Percentiles rank a stretch among this genome's conserved stretches.
phyloP scores from a whole-genome alignment of 1,140 invertebrate species.

The Drosophila pruinosa region DNA sequence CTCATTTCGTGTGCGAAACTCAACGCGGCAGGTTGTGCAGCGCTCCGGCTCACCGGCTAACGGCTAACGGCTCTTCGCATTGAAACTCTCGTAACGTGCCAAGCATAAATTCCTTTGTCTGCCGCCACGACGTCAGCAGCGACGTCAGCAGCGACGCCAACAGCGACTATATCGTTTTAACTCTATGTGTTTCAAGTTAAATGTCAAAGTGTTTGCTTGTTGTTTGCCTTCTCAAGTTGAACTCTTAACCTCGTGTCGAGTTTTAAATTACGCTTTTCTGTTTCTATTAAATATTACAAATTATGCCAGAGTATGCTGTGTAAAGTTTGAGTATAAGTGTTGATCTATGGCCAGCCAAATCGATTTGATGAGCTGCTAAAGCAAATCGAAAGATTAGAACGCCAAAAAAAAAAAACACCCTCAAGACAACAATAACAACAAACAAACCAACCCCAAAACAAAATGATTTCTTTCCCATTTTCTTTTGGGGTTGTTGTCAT shows the following conservation, averaged over 20 bases:
- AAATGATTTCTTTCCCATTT: background rate
- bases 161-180: constrained; percentile 5
- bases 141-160: background rate
- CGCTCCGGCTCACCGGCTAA: constrained; percentile 32
- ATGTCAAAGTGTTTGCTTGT: constrained; percentile 44
- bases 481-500: constrained; percentile 13
- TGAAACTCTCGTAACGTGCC: constrained; percentile 2
- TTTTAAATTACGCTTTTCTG: background rate
- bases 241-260: constrained; percentile 31
- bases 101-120: constrained; percentile 7
- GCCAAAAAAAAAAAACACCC: constrained; percentile 17
- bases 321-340: no score
- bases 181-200: constrained; percentile 32
- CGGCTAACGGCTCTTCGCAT: background rate
- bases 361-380: constrained; percentile 35
- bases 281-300: background rate
- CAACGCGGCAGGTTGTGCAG: constrained; percentile 77
- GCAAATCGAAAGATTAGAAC: constrained; percentile 18
- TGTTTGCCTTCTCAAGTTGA: constrained; percentile 28
- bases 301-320: background rate
- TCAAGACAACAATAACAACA: constrained; percentile 25
- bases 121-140: background rate
- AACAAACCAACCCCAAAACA: constrained; percentile 20
- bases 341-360: constrained; percentile 11
- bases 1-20: constrained; percentile 82